These are phyloP conservation scores for Rattus norvegicus DNA, from an alignment of 2,113 vertebrate species.

Conservation along the genomic window DNA sequence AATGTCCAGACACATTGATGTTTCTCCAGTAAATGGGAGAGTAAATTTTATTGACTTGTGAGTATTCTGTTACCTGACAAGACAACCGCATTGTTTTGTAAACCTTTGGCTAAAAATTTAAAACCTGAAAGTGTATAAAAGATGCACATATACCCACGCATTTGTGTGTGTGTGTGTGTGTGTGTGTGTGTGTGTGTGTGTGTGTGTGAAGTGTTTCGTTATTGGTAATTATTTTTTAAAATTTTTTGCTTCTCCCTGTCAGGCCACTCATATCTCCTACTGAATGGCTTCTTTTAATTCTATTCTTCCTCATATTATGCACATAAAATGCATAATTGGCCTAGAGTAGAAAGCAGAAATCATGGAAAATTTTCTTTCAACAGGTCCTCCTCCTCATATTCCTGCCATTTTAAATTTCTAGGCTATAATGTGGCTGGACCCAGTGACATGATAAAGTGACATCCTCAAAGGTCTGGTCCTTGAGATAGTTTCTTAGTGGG, in stretches of 20 bases:
- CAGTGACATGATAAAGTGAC: neutral
- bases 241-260: neutral
- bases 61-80: neutral
- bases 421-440: neutral
- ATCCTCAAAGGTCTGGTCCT: neutral
- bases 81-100: neutral
- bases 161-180: neutral
- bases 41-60: slow-evolving; percentile 2
- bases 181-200: neutral
- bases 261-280: neutral
- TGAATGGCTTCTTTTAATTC: neutral
- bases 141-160: neutral
- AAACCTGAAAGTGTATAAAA: neutral
- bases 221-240: neutral
- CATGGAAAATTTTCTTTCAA: neutral
- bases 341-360: neutral
- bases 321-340: neutral
- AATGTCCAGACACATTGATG: neutral
- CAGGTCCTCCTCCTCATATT: neutral
- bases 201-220: neutral
- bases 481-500: neutral
- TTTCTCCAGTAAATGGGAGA: slow-evolving; percentile 5
- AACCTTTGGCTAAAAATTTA: neutral
- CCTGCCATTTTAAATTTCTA: neutral
- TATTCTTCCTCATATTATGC: neutral